A percentile compares a stretch with the other conserved stretches of the same genome.
Evolutionary conservation across 2,888 invertebrate species (phyloP).

Genomic region (Drosophila paramelanica): DNA sequence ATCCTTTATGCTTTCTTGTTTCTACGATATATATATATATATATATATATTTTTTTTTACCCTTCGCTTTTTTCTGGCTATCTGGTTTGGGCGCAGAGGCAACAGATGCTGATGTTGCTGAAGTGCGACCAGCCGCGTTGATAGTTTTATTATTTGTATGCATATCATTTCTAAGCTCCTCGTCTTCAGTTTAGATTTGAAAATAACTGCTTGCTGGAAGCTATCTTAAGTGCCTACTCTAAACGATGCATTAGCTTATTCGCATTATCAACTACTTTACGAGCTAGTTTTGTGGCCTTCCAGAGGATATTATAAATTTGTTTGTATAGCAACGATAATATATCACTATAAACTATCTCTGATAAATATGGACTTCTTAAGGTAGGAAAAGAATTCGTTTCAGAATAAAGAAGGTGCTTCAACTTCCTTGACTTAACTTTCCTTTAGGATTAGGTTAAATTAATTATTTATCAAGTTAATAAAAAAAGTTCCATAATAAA

Average conservation of each 20-base stretch:
- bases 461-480: too few species aligned
- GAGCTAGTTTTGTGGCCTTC: too few species aligned
- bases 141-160: conserved; percentile 67
- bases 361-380: too few species aligned
- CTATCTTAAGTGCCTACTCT: conserved; percentile 4
- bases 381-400: too few species aligned
- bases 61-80: neutral
- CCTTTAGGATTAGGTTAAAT: too few species aligned
- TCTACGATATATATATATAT: neutral
- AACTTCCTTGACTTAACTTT: too few species aligned
- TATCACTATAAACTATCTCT: too few species aligned
- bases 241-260: conserved; percentile 3
- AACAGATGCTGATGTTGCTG: conserved; percentile 61
- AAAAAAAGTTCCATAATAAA: too few species aligned
- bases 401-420: too few species aligned
- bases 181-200: conserved; percentile 12
- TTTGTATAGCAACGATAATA: too few species aligned
- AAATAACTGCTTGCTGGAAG: neutral
- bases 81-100: conserved; percentile 30
- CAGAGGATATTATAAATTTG: too few species aligned
- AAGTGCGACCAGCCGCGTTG: conserved; percentile 72
- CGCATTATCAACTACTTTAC: neutral
- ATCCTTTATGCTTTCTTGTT: conserved; percentile 54
- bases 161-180: conserved; percentile 25
- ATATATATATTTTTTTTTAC: neutral